These are phyloP conservation scores for Torymus texanus DNA, from an alignment of 2,888 invertebrate genomes.

Conservation along the genomic window DNA sequence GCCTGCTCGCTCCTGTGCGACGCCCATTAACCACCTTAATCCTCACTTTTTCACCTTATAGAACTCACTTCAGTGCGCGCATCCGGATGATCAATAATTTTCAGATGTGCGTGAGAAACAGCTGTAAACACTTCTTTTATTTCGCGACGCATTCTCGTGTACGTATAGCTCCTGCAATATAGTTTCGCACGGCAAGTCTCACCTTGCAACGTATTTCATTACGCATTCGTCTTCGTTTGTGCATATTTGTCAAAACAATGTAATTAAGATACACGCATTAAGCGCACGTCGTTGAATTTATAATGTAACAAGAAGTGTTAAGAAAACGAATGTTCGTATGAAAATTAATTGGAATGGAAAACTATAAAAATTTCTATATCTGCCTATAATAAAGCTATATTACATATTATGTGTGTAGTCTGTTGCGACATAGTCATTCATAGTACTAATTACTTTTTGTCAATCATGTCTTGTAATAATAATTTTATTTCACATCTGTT, in stretches of 20 bases:
- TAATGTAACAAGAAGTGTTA: neutral
- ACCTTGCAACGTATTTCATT: neutral
- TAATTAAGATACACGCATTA: too few relatives aligned
- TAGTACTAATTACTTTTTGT: too few relatives aligned
- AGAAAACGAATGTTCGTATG: neutral
- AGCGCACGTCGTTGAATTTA: neutral
- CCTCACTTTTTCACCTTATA: slow-evolving; percentile 32
- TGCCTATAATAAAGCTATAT: too few relatives aligned
- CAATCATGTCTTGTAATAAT: too few relatives aligned
- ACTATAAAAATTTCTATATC: too few relatives aligned
- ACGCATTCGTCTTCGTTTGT: slow-evolving; percentile 6
- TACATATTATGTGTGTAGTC: too few relatives aligned
- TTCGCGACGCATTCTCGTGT: neutral
- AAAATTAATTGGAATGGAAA: neutral
- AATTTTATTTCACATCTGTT: too few relatives aligned
- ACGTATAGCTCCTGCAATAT: too few relatives aligned
- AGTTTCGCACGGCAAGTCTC: neutral
- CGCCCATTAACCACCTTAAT: slow-evolving; percentile 37
- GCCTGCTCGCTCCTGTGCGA: neutral
- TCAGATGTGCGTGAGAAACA: slow-evolving; percentile 39
- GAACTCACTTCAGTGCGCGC: slow-evolving; percentile 17
- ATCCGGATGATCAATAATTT: slow-evolving; percentile 48
- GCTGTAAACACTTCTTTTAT: slow-evolving; percentile 7
- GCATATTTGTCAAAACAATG: slow-evolving; percentile 20
- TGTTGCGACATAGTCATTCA: too few relatives aligned